Evolutionary conservation across 1,140 invertebrate genomes (phyloP), one percentile per base, ranked within the genome.

Genomic region (Mesaphorura yosii): DNA sequence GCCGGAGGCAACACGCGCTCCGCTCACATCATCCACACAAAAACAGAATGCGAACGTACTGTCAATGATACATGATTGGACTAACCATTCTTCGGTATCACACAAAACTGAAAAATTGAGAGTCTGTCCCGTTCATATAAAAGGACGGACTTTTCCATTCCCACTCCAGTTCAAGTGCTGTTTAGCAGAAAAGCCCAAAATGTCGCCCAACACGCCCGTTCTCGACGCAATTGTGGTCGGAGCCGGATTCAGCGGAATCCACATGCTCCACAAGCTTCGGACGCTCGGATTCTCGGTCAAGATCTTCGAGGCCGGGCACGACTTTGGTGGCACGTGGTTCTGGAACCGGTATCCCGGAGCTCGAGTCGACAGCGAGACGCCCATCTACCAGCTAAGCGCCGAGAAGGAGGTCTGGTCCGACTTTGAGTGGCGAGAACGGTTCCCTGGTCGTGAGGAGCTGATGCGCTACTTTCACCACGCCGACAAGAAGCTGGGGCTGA

Each of bases 281-380:
- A 51, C 39, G 3, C 22, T 22, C 41, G 48, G 48, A 10, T 51
- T 51, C 12, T 12, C 6, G 20, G 31, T 40, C 41, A 54, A 49
- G 22, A 3, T 56, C 1, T 56, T 26, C 29, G 54, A 56, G 20
- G 28, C 19, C 22, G 40, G 27, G 14, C 5, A 40, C 5, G 48
- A 37, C 29, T 22, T 56, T 19, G 54, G 54, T 3, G 54, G 54
- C 2, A 47, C 41, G 6, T 56, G 54, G 54, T 41, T 23, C 5
- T 40, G 40, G 25, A 56, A 56, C 22, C 28, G 31, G 22, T 56
- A 56, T 46, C 54, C 54, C 3, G 54, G 54, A 7, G 42, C 42
- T n/a, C 10, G 45, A 7, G 42, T 29, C n/a, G 52, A 54, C 38
- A 25, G n/a, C 10, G 34, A 54, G 19, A 14, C 23, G 4, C 27